phyloP scores from a whole-genome alignment of 1,140 invertebrate species.

The Drosophila subpulchrella region DNA sequence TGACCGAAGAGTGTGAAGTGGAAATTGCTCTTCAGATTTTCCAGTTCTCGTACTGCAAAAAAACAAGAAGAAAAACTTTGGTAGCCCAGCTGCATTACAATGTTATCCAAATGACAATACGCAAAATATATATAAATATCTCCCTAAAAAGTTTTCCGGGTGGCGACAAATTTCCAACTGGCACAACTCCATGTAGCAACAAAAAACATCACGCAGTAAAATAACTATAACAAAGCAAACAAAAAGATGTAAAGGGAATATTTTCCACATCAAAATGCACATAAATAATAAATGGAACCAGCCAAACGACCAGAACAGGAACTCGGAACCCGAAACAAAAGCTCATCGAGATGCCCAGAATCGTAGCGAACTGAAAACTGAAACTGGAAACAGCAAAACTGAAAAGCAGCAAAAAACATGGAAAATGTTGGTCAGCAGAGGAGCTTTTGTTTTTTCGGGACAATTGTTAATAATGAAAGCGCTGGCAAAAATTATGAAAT shows the following conservation, averaged over 20 bases:
- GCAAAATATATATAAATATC: constrained; percentile 34
- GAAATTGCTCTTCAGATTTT: constrained; percentile 18
- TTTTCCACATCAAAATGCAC: constrained; percentile 79
- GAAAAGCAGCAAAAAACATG: background rate
- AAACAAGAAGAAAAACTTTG: background rate
- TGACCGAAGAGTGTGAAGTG: constrained; percentile 33
- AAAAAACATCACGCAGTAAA: constrained; percentile 19
- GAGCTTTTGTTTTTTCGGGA: constrained; percentile 57
- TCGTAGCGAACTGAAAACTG: constrained; percentile 4
- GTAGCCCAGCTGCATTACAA: constrained; percentile 51
- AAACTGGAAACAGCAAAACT: background rate
- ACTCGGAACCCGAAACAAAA: constrained; percentile 41
- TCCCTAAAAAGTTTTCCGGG: constrained; percentile 29
- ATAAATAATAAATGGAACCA: constrained; percentile 81
- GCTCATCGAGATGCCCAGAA: constrained; percentile 26
- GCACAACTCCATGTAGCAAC: constrained; percentile 43
- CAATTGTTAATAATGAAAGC: constrained; percentile 71
- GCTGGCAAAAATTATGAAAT: constrained; percentile 73
- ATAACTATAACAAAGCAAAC: constrained; percentile 31
- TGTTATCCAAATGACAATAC: constrained; percentile 62
- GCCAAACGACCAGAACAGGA: constrained; percentile 58
- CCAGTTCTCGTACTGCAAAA: constrained; percentile 4
- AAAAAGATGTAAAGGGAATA: constrained; percentile 59
- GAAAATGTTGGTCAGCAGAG: constrained; percentile 43
- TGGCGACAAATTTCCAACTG: constrained; percentile 35